phyloP scores from a whole-genome alignment of 2,888 invertebrate species.

The Eubasilissa splendida region DNA sequence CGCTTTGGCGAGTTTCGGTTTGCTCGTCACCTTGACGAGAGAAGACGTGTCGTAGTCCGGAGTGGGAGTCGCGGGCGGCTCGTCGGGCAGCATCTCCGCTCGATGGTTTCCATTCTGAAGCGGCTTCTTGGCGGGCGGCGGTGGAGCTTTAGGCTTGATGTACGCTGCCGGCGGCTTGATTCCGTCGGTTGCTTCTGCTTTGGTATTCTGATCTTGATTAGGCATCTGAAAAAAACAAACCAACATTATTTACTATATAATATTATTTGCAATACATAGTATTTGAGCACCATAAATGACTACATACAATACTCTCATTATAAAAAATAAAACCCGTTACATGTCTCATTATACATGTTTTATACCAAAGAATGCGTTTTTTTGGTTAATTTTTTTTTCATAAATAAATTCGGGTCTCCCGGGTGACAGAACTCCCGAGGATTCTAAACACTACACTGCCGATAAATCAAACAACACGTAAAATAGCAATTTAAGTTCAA shows the following conservation, averaged over 20 bases:
- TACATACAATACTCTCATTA: no score
- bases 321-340: no score
- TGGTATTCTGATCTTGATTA: constrained; percentile 44
- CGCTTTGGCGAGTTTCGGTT: constrained; percentile 61
- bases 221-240: constrained; percentile 57
- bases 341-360: not conserved
- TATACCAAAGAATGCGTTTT: not conserved
- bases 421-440: no score
- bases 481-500: no score
- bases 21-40: constrained; percentile 59
- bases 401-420: no score
- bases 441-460: no score
- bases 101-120: constrained; percentile 42
- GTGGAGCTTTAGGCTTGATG: constrained; percentile 60
- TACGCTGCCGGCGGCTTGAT: constrained; percentile 34
- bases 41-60: constrained; percentile 71
- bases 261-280: not conserved
- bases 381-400: no score
- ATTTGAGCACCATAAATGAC: not conserved
- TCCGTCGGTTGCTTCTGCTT: constrained; percentile 43
- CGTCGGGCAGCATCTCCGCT: constrained; percentile 41
- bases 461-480: no score
- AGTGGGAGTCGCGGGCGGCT: constrained; percentile 69
- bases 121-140: constrained; percentile 60
- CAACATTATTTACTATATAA: not conserved